Evolutionary conservation across 2,888 invertebrate genomes (phyloP).

Genomic region (Disparrhopalites patrizii): DNA sequence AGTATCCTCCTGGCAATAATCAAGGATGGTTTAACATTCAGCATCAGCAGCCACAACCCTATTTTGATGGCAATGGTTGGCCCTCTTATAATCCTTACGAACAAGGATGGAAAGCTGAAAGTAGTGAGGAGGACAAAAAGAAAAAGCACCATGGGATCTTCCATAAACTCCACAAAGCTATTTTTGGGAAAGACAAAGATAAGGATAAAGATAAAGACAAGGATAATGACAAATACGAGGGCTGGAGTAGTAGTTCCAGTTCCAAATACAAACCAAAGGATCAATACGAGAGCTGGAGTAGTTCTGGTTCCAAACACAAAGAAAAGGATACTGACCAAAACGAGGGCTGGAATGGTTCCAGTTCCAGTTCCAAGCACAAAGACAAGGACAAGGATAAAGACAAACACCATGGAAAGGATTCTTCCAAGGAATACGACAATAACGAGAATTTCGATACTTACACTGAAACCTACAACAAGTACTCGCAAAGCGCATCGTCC

Average conservation of each 20-base stretch:
- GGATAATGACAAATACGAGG: constrained; percentile 3
- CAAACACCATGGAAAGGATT: background rate
- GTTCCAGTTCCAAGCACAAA: background rate
- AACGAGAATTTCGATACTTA: background rate
- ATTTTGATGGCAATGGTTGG: background rate
- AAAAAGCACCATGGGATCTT: background rate
- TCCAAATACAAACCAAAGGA: no score
- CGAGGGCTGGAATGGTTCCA: background rate
- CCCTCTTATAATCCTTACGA: background rate
- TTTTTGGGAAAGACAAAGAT: constrained; percentile 2
- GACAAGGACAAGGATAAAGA: background rate
- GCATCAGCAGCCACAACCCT: background rate
- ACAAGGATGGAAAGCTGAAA: background rate
- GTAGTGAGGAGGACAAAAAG: background rate
- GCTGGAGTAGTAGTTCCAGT: no score
- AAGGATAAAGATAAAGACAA: background rate
- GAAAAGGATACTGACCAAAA: no score
- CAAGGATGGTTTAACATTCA: background rate
- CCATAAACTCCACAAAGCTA: background rate
- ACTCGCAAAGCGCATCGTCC: constrained; percentile 1
- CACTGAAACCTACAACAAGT: constrained; percentile 1
- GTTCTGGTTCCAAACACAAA: no score
- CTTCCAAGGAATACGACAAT: background rate
- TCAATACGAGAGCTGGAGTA: no score
- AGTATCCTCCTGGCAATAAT: background rate